Base-by-base conservation (phyloP, 2,888 invertebrate genomes). In the Synanthedon andrenaeformis region DNA sequence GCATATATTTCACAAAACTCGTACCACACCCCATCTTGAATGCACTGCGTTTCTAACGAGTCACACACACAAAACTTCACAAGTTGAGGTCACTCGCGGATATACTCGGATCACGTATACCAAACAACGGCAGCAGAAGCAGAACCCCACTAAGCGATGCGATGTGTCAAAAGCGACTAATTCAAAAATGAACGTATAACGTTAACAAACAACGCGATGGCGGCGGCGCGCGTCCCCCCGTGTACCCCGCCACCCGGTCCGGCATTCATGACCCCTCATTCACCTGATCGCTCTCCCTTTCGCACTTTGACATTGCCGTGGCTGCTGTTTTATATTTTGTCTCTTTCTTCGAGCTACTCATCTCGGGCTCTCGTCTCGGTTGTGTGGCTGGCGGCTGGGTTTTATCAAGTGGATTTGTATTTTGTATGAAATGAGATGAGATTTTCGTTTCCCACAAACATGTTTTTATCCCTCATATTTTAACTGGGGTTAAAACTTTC, bases 1-100 rank as follows among this genome's bases (percentile, higher is more conserved):
- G 90, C 67, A 94, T 89, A 82, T 94, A 94, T 89, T 95, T 95
- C 76, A 93, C 90, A 84, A 92, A 90, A 79, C 92, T 91, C 84
- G 92, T 92, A 75, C 92, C 92, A 81, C 91, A 92, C 86, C 90
- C 89, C 91, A 91, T 91, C 72, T 82, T 89, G 76, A 74, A 68
- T 63, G 57, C 77, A 77, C 78, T 67, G 58, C 66, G 58, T 64
- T 62, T 57, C 59, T 63, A 49, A 59, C 62, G 63, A 67, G 68
- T 77, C 75, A 79, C 80, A 79, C 80, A 79, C 73, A 81, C 66
- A 79, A 68, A 78, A 78, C 70, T 71, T 70, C 77, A 76, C 79
- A 41, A 74, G 70, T 65, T 67, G 58, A 62, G 62, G 61, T 67
- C 82, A 83, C 83, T 68, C 84, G 81, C 83, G 79, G 66, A 62